These are phyloP conservation scores for Drosophila bifasciata DNA, from an alignment of 1,140 invertebrate genomes.

Conservation along the genomic window DNA sequence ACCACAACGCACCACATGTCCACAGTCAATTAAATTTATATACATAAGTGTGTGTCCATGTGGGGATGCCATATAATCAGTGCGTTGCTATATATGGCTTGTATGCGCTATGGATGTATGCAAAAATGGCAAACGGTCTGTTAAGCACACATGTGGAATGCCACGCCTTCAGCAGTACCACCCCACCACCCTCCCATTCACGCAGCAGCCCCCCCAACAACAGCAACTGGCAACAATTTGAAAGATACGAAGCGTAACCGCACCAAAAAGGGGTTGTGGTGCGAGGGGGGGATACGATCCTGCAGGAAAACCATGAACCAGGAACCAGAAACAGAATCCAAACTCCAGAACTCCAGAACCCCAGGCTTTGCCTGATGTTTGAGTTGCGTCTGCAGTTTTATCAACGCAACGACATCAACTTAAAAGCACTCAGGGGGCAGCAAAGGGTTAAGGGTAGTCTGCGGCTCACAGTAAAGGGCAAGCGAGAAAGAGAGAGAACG, in stretches of 20 bases:
- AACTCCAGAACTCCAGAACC: slow-evolving; percentile 23
- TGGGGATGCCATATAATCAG: slow-evolving; percentile 66
- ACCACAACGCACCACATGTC: slow-evolving; percentile 49
- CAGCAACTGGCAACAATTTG: slow-evolving; percentile 73
- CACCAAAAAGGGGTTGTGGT: slow-evolving; percentile 47
- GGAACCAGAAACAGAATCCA: slow-evolving; percentile 5
- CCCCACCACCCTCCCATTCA: slow-evolving; percentile 8
- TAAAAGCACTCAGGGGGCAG: slow-evolving; percentile 79
- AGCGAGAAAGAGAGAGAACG: slow-evolving; percentile 8
- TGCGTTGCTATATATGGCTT: slow-evolving; percentile 28
- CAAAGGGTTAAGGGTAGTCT: slow-evolving; percentile 64
- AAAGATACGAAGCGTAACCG: slow-evolving; percentile 77
- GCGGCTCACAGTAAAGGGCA: not conserved
- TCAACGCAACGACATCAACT: slow-evolving; percentile 79
- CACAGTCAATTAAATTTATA: slow-evolving; percentile 79
- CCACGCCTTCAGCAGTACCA: slow-evolving; percentile 47
- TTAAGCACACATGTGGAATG: slow-evolving; percentile 76
- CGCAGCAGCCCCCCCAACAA: slow-evolving; percentile 9
- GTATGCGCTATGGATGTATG: slow-evolving; percentile 54
- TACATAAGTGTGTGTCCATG: slow-evolving; percentile 55
- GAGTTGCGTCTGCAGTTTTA: slow-evolving; percentile 79
- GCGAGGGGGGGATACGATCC: slow-evolving; percentile 19
- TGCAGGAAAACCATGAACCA: slow-evolving; percentile 23
- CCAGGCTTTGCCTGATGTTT: slow-evolving; percentile 60
- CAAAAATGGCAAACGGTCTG: slow-evolving; percentile 81